Evolutionary conservation across 2,113 vertebrate genomes (phyloP), one percentile per base, ranked within the genome.

Genomic region (Phalacrocorax brasilianus): DNA sequence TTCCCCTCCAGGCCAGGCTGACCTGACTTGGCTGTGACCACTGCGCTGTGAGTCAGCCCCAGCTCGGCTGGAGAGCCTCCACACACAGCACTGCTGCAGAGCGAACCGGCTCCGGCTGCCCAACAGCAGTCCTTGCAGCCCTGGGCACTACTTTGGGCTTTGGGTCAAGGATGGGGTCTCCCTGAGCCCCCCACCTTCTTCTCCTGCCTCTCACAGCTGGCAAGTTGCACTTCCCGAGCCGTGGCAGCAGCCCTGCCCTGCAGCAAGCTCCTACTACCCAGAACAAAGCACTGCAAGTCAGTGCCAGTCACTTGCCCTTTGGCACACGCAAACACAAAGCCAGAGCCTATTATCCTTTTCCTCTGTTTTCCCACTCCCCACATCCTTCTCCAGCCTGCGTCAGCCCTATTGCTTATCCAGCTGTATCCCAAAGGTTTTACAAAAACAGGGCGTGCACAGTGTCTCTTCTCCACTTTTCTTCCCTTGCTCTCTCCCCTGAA

Each of bases 1-100:
- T 91, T 94, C 86, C 81, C 88, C 88, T 87, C 35, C 67, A 93
- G 95, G 83, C 91, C 91, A 81, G 72, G 88, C 95, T 94, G 96
- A 90, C 85, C 96, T 35, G 88, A 86, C 92, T 96, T 93, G 92
- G 92, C 94, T 91, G 82, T 55, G 79, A 86, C 15, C 20, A 2
- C 85, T 10, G 56, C 1, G 22, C 95, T 71, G 40, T 97, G 88
- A 96, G 94, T 96, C 94, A 94, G 88, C 47, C 58, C 72, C 85
- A 93, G 96, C 59, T 42, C 0, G 3, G 83, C 89, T 88, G 85
- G 42, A 82, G 82, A 90, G 52, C 35, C 61, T 77, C 79, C 1
- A 1, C 56, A 24, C 68, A 12, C 76, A 84, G 85, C 52, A 23
- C 72, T 80, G 70, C 83, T 67, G 80, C 28, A 1, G 61, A 87